phyloP scores from a whole-genome alignment of 2,113 vertebrate species.

The Clarias gariepinus region DNA sequence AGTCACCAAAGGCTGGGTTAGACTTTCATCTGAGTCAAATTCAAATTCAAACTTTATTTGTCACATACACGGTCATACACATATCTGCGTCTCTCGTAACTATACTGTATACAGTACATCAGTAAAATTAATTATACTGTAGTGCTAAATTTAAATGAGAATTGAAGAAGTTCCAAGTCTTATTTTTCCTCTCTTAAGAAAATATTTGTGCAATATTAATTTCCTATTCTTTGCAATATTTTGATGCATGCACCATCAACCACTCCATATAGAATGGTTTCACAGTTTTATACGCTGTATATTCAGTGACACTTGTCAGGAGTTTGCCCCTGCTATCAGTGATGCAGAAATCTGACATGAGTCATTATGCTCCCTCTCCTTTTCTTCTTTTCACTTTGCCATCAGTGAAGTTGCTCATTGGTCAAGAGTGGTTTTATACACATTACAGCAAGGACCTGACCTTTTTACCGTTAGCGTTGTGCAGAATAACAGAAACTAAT shows the following conservation, averaged over 20 bases:
- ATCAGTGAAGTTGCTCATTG: slow-evolving; percentile 7
- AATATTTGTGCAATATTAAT: not conserved
- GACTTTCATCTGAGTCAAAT: not conserved
- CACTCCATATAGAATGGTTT: not conserved
- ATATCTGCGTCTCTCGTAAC: not conserved
- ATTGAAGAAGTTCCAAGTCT: not conserved
- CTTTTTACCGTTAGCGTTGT: not conserved
- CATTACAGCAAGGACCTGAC: not conserved
- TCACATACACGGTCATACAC: too few relatives aligned
- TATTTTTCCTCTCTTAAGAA: not conserved
- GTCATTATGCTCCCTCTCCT: not conserved
- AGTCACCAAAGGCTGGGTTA: not conserved
- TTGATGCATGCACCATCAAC: not conserved
- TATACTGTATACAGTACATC: not conserved
- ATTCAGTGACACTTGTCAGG: not conserved
- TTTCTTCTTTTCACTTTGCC: not conserved
- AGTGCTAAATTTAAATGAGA: not conserved
- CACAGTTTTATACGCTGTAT: not conserved
- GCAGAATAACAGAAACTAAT: not conserved
- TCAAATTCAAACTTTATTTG: too few relatives aligned
- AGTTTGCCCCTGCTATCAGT: not conserved
- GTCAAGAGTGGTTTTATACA: not conserved
- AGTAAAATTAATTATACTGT: not conserved
- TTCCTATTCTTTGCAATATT: not conserved
- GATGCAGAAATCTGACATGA: not conserved